Percentiles rank a stretch among this genome's conserved stretches.
Evolutionary conservation across 2,797 vertebrate genomes (phyloP).

Genomic region (Fistularia commersonii): DNA sequence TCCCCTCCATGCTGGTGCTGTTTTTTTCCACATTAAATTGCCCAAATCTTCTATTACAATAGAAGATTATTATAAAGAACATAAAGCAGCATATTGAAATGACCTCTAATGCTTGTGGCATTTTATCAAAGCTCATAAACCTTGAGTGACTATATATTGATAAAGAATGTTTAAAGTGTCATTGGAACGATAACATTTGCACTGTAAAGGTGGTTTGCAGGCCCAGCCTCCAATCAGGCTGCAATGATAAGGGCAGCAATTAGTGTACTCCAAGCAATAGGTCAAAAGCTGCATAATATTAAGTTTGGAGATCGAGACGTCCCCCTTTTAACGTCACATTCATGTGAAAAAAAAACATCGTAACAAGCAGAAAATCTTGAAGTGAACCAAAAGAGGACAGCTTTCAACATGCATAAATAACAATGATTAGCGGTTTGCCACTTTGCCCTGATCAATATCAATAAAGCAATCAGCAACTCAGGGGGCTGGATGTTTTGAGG

Average conservation of each 20-base stretch:
- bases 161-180: conserved; percentile 98
- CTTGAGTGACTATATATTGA: conserved; percentile 96
- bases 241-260: conserved; percentile 64
- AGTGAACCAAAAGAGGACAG: not conserved
- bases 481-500: conserved; percentile 58
- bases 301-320: conserved; percentile 4
- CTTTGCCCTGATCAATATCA: conserved; percentile 80
- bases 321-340: not conserved
- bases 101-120: conserved; percentile 80
- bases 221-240: conserved; percentile 58
- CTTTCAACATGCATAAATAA: conserved; percentile 32
- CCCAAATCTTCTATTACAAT: conserved; percentile 9
- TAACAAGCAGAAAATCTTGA: not conserved
- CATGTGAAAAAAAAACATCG: not conserved
- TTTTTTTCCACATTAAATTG: conserved; percentile 10
- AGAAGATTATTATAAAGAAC: conserved; percentile 10
- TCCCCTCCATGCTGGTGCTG: not conserved
- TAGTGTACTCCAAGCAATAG: conserved; percentile 34
- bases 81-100: conserved; percentile 64
- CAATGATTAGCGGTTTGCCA: conserved; percentile 71
- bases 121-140: conserved; percentile 99
- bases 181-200: conserved; percentile 88
- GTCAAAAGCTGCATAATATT: conserved; percentile 47
- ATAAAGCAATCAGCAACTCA: conserved; percentile 77
- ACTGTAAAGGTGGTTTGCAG: conserved; percentile 78